These are phyloP conservation scores for Dunckerocampus dactyliophorus DNA, from an alignment of 2,113 vertebrate species.

Conservation along the genomic window DNA sequence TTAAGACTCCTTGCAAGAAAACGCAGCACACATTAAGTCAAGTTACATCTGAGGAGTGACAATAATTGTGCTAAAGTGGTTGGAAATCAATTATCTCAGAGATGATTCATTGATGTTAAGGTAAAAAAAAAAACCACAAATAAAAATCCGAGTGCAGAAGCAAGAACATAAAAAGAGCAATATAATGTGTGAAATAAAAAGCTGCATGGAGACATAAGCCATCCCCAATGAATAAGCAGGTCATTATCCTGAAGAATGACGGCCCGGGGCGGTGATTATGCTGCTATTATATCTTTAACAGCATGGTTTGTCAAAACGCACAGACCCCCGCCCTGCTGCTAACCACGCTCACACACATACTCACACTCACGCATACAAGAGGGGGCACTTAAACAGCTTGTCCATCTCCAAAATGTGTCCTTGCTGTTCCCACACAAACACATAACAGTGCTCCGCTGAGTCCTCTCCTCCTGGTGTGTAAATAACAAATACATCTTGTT, in stretches of 20 bases:
- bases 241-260: conserved; percentile 92
- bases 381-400: conserved; percentile 5
- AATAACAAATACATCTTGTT: conserved; percentile 39
- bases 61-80: not conserved
- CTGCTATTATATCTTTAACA: conserved; percentile 91
- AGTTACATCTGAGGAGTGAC: not conserved
- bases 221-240: conserved; percentile 87
- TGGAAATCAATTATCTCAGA: not conserved
- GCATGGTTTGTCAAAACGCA: conserved; percentile 87
- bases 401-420: conserved; percentile 27
- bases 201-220: conserved; percentile 77
- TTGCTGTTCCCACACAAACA: conserved; percentile 39
- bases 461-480: conserved; percentile 24
- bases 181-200: conserved; percentile 81
- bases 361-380: conserved; percentile 14
- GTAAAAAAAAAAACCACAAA: not conserved
- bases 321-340: conserved; percentile 56
- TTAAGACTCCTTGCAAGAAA: too few species aligned
- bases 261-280: conserved; percentile 87
- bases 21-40: too few species aligned
- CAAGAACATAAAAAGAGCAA: conserved; percentile 52
- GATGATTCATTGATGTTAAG: conserved; percentile 9
- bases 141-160: conserved; percentile 11
- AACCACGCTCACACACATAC: conserved; percentile 34
- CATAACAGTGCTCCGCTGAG: not conserved